Evolutionary conservation across 2,797 vertebrate species (phyloP), one percentile per base, ranked within the genome.

Genomic region (Lepilemur ruficaudatus): DNA sequence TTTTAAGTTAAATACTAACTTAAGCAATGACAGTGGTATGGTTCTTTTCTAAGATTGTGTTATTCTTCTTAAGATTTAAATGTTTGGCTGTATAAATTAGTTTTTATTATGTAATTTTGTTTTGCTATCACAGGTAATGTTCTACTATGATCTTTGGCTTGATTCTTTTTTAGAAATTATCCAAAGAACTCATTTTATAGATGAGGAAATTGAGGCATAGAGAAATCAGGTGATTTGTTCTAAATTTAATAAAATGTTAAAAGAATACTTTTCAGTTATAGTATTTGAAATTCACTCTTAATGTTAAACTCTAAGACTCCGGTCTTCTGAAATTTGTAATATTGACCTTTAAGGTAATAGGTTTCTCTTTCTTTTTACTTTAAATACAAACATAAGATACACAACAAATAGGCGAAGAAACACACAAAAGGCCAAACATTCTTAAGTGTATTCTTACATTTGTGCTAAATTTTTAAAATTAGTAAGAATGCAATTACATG

Each of bases 121-220:
- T 90, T 91, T 93, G 46, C 65, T 84, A 22, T 59, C 89, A 5
- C 25, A 86, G 70, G 41, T 83, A 81, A 63, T 94, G 35, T 91
- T 88, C 52, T 83, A 8, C 59, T 92, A 23, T 43, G 41, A 78
- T 69, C 89, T 96, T 38, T 41, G 63, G 25, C 32, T 84, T 85
- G 41, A 84, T 46, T 88, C 23, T 70, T 93, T 84, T 46, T 70
- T 94, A 88, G 83, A 89, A 80, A 91, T 91, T 65, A 85, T 57
- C 63, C 15, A 75, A 38, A 7, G 32, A 88, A 28, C 12, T 57
- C 30, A 85, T 65, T 80, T 92, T 63, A 83, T 80, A 86, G 32
- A 83, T 94, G 63, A 95, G 32, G 48, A 91, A 86, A 59, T 59
- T 57, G 48, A 95, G 35, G 59, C 46, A 70, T 52, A 76, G 69